These are phyloP conservation scores for Parazoanthus atlanticus DNA, from an alignment of 92 coral and sea anemone genomes.

Conservation along the genomic window DNA sequence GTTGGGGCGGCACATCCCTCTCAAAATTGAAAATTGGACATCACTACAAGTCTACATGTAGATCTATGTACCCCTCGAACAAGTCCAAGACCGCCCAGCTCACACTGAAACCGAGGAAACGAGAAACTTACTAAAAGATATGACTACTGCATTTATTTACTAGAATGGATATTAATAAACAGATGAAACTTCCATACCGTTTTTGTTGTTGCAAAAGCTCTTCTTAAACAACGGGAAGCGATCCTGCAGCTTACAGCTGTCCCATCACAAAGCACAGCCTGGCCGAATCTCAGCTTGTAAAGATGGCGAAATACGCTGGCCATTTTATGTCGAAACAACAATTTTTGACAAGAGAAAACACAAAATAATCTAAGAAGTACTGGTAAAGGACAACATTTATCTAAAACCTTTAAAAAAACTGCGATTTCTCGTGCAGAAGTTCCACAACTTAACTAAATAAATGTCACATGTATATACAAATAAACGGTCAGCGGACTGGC, in stretches of 20 bases:
- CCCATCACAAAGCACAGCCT: background rate
- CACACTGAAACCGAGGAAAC: background rate
- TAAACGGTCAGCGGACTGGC: constrained; percentile 67
- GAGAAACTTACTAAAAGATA: background rate
- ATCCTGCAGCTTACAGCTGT: background rate
- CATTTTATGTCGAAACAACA: background rate
- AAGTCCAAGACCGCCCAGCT: background rate
- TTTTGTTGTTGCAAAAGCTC: constrained; percentile 43
- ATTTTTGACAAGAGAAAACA: background rate
- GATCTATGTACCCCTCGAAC: no score
- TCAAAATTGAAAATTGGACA: background rate
- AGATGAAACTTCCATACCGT: constrained; percentile 39
- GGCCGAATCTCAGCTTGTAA: constrained; percentile 18
- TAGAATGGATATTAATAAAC: background rate
- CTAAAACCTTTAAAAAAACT: background rate
- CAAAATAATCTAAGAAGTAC: background rate
- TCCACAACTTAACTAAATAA: background rate
- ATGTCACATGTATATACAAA: background rate
- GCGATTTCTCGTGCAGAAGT: background rate
- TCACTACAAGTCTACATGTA: background rate
- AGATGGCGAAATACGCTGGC: constrained; percentile 15
- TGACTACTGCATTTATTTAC: background rate
- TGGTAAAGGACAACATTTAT: background rate
- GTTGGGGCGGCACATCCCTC: no score
- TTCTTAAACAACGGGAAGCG: constrained; percentile 1